These are phyloP conservation scores for Merops nubicus DNA, from an alignment of 2,113 vertebrate species.

Conservation along the genomic window DNA sequence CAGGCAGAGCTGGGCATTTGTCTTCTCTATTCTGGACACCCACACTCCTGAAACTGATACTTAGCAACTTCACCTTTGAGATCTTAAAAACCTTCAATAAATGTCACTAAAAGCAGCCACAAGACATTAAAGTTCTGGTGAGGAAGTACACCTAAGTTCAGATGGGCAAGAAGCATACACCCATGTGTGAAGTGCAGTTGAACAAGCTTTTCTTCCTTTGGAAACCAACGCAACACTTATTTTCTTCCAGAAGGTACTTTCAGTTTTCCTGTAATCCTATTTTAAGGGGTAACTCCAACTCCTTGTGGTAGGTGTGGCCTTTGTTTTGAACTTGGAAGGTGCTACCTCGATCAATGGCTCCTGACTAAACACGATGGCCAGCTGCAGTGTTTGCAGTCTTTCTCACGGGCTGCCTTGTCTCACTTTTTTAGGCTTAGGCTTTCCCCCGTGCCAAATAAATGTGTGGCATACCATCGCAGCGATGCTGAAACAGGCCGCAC, in stretches of 20 bases:
- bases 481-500: neutral
- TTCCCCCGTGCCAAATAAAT: neutral
- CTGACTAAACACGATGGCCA: neutral
- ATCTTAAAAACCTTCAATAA: neutral
- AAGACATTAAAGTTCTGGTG: neutral
- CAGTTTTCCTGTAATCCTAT: neutral
- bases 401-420: neutral
- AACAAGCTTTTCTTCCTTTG: neutral
- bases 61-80: neutral
- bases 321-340: neutral
- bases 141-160: neutral
- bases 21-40: neutral
- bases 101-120: neutral
- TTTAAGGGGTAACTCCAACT: neutral
- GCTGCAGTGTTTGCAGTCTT: accelerated
- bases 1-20: neutral
- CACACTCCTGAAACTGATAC: neutral
- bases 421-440: neutral
- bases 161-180: neutral
- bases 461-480: accelerated
- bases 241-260: neutral
- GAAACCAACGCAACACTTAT: neutral
- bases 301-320: neutral
- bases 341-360: neutral
- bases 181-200: accelerated